Percentiles rank a stretch among this genome's conserved stretches.
These are phyloP conservation scores for Phyllopteryx taeniolatus DNA, from an alignment of 2,113 vertebrate genomes.

Conservation along the genomic window DNA sequence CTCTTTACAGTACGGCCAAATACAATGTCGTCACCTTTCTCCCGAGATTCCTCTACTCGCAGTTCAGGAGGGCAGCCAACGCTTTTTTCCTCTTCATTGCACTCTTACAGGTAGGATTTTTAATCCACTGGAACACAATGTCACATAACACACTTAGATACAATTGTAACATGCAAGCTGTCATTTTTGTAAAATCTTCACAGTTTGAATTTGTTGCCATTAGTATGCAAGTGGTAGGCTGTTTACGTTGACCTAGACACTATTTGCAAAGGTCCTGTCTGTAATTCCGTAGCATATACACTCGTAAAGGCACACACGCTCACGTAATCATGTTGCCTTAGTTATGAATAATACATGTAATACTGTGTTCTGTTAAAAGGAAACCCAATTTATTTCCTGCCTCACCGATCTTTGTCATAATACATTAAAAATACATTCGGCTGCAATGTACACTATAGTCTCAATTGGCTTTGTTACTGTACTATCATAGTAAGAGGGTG, in stretches of 20 bases:
- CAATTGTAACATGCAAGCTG: background rate
- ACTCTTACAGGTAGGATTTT: conserved; percentile 89
- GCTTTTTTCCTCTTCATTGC: conserved; percentile 99
- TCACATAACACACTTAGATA: background rate
- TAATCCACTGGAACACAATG: background rate
- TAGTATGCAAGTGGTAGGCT: background rate
- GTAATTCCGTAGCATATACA: conserved; percentile 41
- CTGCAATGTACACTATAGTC: background rate
- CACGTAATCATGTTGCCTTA: conserved; percentile 26
- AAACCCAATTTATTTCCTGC: conserved; percentile 21
- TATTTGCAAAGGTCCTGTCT: conserved; percentile 31
- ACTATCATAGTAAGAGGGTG: background rate
- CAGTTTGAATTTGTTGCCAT: background rate
- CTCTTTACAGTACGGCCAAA: conserved; percentile 89
- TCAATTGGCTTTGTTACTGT: conserved; percentile 8
- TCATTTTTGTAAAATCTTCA: background rate
- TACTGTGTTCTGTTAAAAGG: conserved; percentile 29
- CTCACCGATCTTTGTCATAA: conserved; percentile 18
- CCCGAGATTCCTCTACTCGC: conserved; percentile 96
- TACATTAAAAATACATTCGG: conserved; percentile 14
- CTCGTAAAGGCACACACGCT: conserved; percentile 15
- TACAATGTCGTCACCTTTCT: conserved; percentile 98
- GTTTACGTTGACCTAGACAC: conserved; percentile 29
- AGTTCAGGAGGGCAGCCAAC: conserved; percentile 98
- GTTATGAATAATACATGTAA: conserved; percentile 59